Base-by-base conservation (phyloP, 1,140 invertebrate species). In the Choristoneura fumiferana region DNA sequence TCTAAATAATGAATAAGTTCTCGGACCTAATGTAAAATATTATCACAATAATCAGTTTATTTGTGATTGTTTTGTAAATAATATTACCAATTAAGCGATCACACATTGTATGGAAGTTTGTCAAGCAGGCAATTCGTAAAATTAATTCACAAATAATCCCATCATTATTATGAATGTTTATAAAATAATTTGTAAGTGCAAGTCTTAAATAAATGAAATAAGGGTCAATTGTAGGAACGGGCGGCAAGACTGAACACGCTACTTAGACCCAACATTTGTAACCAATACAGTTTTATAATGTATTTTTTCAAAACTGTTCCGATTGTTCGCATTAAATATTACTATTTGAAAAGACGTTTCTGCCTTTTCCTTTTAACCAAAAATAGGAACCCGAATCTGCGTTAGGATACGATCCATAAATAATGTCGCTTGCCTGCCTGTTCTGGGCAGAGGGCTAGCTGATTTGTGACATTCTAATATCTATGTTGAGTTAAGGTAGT, bases 291-390 rank as follows among this genome's bases (percentile, higher is more conserved):
- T 73, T 71, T 67, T 56, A 58, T 69, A n/a, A 71, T 76, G 80
- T 83, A 81, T 85, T 84, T 83, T 80, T 83, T 69, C 71, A 71
- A 69, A 81, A 78, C 75, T 73, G 72, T 76, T 79, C 69, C 60
- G 67, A 73, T 76, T 78, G 75, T 84, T 82, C 71, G 59, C 66
- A 84, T 76, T 83, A 83, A 84, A 87, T 57, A 52, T 43, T 34
- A 45, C 39, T 52, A 58, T 52, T 57, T 57, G 39, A 43, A 49
- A 49, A 4, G n/a, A n/a, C n/a, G 22, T 45, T 18, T 43, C 57
- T 12, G 57, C 15, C 57, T 52, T 53, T 59, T 55, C 57, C 1
- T n/a, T 54, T 12, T 34, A 35, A 9, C n/a, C 33, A 29, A 29
- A 29, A 6, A 29, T n/a, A 6, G 22, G 6, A 29, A 2, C 22